Evolutionary conservation across 2,113 vertebrate genomes (phyloP).

Genomic region (Micronycteris hirsuta): DNA sequence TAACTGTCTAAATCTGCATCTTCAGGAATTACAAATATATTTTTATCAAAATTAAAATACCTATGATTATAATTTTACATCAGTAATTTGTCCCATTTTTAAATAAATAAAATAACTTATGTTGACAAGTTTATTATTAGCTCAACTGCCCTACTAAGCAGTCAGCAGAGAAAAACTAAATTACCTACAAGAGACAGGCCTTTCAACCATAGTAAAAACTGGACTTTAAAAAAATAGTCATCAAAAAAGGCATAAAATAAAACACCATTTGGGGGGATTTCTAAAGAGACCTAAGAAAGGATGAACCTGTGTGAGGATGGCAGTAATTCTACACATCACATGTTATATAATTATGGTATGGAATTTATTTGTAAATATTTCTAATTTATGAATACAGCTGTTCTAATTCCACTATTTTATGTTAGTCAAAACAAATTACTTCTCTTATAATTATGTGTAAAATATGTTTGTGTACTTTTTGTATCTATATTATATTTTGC

Average conservation of each 20-base stretch:
- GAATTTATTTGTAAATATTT: not conserved
- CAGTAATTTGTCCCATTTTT: not conserved
- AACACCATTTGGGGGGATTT: not conserved
- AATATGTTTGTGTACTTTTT: not conserved
- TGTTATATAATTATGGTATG: not conserved
- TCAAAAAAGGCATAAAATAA: not conserved
- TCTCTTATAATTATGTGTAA: not conserved
- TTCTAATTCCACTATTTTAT: not conserved
- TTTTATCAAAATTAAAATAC: not conserved
- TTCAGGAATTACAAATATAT: not conserved
- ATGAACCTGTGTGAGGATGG: not conserved
- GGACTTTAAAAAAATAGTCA: not conserved
- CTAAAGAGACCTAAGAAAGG: not conserved
- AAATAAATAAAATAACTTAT: not conserved
- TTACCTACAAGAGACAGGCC: not conserved
- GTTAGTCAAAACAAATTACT: not conserved
- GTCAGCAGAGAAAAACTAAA: not conserved
- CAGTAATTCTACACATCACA: not conserved
- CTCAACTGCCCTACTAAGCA: not conserved
- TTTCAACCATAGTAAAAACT: not conserved
- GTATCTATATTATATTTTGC: not conserved
- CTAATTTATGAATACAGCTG: not conserved
- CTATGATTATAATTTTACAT: not conserved
- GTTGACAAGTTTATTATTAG: not conserved
- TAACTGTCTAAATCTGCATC: not conserved